Evolutionary conservation across 2,888 invertebrate genomes (phyloP).

Genomic region (Andrena bicolor): DNA sequence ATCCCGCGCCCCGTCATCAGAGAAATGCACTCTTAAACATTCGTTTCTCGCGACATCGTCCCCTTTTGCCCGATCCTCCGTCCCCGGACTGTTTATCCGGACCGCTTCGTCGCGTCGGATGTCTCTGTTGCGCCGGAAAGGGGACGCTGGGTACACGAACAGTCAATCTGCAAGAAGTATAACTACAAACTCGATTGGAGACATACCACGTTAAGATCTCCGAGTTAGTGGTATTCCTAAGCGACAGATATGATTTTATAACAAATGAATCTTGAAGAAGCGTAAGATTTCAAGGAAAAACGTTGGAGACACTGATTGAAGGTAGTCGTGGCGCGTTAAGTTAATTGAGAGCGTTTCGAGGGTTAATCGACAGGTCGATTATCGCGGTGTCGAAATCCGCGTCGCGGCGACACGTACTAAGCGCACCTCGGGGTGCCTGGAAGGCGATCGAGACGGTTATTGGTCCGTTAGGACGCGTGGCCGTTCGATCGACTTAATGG

Average conservation of each 20-base stretch:
- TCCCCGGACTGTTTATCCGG: conserved; percentile 25
- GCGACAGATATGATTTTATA: too few relatives aligned
- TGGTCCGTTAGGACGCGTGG: conserved; percentile 54
- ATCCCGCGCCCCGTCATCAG: conserved; percentile 54
- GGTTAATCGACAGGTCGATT: conserved; percentile 69
- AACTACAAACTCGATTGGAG: not conserved
- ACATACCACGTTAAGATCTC: not conserved
- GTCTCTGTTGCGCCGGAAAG: not conserved
- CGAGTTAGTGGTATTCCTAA: too few relatives aligned
- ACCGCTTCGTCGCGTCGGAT: conserved; percentile 39
- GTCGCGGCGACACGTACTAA: conserved; percentile 51
- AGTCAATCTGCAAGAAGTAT: not conserved
- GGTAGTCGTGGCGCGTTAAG: not conserved
- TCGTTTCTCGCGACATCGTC: conserved; percentile 52
- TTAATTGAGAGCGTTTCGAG: conserved; percentile 67
- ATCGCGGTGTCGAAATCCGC: conserved; percentile 55
- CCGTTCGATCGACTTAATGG: conserved; percentile 52
- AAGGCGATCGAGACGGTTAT: conserved; percentile 57
- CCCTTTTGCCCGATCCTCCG: conserved; percentile 34
- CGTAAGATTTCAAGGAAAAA: too few relatives aligned
- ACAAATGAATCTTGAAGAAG: too few relatives aligned
- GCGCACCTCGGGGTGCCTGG: conserved; percentile 44
- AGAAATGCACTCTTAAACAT: conserved; percentile 66
- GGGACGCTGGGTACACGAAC: not conserved
- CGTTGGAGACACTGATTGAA: not conserved